Base-by-base conservation (phyloP, 2,888 invertebrate genomes). In the Elegia similella region DNA sequence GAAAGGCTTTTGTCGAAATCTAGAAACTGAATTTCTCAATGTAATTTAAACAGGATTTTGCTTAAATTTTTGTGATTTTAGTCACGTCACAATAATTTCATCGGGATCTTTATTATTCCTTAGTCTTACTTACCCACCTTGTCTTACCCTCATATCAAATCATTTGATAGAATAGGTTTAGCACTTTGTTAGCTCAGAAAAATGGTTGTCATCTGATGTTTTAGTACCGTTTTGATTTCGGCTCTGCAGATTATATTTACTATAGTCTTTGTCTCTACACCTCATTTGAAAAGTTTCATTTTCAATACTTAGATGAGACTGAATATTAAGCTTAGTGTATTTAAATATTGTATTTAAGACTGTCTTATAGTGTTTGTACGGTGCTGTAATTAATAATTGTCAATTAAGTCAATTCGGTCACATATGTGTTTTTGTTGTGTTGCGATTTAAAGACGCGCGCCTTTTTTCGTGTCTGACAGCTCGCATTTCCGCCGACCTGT, bases 401-500 rank as follows among this genome's bases (percentile, higher is more conserved):
- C 32, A 44, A 46, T 42, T 56, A 48, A 42, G 17, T 23, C 10
- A 38, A n/a, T 57, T 50, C 52, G n/a, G 29, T 42, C 23, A 42
- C 10, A 38, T 47, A 15, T 42, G 48, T 42, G 15, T 60, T 61
- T 53, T 59, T 59, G 60, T 64, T 61, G 56, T 58, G 16, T 50
- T 62, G 46, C 55, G 52, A 38, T 23, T 48, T 48, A 10, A 47
- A 68, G 70, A 70, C 74, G 79, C 90, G 88, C 90, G 88, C 88
- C 84, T 84, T 87, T 86, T 88, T 86, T 83, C 78, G 70, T 82
- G 86, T 83, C 75, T 90, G 91, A 90, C 91, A 89, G 86, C 70
- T 82, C 78, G 72, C 78, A 80, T 86, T 88, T 87, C 88, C 88
- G 86, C 80, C 82, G 87, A 88, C 78, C 91, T 91, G 91, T 91